Evolutionary conservation across 2,113 vertebrate genomes (phyloP).

Genomic region (Columbina picui): DNA sequence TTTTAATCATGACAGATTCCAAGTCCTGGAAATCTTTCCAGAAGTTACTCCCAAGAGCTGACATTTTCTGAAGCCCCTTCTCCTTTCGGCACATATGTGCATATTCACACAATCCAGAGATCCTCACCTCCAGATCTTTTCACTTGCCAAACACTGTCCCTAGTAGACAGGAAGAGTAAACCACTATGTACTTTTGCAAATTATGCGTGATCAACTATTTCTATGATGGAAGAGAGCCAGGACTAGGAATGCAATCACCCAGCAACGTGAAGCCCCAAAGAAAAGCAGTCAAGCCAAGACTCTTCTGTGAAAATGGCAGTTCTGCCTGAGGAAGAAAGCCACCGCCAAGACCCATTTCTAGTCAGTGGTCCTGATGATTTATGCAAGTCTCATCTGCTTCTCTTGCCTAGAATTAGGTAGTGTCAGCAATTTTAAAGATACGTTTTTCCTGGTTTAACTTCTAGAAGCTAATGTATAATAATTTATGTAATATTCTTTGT

Average conservation of each 20-base stretch:
- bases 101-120: neutral
- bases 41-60: slow-evolving; percentile 38
- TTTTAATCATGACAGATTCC: slow-evolving; percentile 64
- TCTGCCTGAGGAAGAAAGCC: neutral
- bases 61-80: neutral
- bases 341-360: neutral
- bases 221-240: slow-evolving; percentile 22
- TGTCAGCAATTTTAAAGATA: neutral
- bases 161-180: slow-evolving; percentile 20
- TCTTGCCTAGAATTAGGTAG: neutral
- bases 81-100: neutral
- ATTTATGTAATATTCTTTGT: neutral
- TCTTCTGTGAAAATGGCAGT: neutral
- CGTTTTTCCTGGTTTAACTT: neutral
- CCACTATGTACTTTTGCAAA: neutral
- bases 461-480: neutral
- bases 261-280: neutral
- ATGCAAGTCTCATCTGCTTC: neutral
- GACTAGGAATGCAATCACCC: neutral
- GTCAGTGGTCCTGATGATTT: neutral
- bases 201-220: neutral
- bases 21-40: slow-evolving; percentile 57
- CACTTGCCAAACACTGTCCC: neutral
- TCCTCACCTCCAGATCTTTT: slow-evolving; percentile 7
- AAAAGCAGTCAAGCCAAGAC: neutral